phyloP scores from a whole-genome alignment of 2,888 invertebrate genomes.

The Notodonta ziczac region DNA sequence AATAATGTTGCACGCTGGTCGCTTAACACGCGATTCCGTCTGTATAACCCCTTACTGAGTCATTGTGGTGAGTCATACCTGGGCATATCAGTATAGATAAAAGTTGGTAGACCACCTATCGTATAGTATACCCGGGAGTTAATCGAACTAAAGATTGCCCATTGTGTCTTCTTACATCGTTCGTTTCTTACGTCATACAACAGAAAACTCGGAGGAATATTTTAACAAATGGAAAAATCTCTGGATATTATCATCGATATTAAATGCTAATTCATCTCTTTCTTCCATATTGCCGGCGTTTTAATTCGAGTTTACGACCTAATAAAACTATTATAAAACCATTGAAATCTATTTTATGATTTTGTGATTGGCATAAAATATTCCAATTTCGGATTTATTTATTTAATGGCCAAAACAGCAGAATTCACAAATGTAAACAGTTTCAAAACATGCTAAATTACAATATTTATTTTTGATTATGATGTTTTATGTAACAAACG shows the following conservation, averaged over 20 bases:
- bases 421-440: no score
- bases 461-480: no score
- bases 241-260: not conserved
- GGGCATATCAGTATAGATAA: no score
- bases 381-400: not conserved
- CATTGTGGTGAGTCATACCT: slow-evolving; percentile 31
- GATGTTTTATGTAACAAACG: no score
- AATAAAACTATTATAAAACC: not conserved
- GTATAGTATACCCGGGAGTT: no score
- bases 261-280: not conserved
- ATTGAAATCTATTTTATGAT: slow-evolving; percentile 1
- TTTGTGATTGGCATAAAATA: not conserved
- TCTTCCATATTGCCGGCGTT: not conserved
- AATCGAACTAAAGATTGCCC: no score
- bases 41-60: slow-evolving; percentile 33
- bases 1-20: slow-evolving; percentile 27
- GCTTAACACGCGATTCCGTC: slow-evolving; percentile 30
- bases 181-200: no score
- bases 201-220: not conserved
- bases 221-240: not conserved
- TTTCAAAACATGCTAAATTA: no score
- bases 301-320: slow-evolving; percentile 1
- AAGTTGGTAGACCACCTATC: no score
- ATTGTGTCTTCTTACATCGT: no score
- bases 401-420: no score